Evolutionary conservation across 1,140 invertebrate species (phyloP), one percentile per base, ranked within the genome.

Genomic region (Cydia fagiglandana): DNA sequence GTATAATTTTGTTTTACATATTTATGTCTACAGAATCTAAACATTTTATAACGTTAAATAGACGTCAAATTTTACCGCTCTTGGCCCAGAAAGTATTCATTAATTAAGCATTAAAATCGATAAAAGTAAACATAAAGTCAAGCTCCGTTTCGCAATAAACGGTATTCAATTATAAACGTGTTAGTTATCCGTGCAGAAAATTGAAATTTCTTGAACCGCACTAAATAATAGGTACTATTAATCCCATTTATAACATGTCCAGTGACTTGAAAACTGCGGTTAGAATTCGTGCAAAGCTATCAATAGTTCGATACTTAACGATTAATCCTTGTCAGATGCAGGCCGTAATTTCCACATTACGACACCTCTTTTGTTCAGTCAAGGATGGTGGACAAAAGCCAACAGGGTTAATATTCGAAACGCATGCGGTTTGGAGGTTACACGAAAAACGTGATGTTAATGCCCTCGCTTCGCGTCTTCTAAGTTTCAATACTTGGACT

Each of bases 401-500:
- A 68, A 68, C 28, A 9, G 66, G 66, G 66, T 70, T 70, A 70
- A 38, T 70, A 70, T 68, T 68, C 30, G 66, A 70, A 34, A 70
- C 34, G 66, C 66, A 70, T 70, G 66, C 56, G 7, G 7, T 38
- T 70, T 38, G 30, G 64, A 68, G 64, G 64, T 38, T n/a, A 45
- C 66, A 30, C 34, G 30, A 9, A 45, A 41, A 10, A 17, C 66
- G 66, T 70, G 66, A 70, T 70, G 15, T 34, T 12, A n/a, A 41
- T 45, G 66, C 17, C 66, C 66, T 70, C 66, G 66, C 30, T 41
- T 41, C 13, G 30, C 2, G 34, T 70, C 17, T 38, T 70, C 30
- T 41, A 41, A 70, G n/a, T 41, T 70, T 38, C 45, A 47, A 47
- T 66, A 12, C 7, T 15, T 15, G 28, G 5, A n/a, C 5, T 66